Evolutionary conservation across 2,888 invertebrate species (phyloP), one percentile per base, ranked within the genome.

Genomic region (Arctia plantaginis): DNA sequence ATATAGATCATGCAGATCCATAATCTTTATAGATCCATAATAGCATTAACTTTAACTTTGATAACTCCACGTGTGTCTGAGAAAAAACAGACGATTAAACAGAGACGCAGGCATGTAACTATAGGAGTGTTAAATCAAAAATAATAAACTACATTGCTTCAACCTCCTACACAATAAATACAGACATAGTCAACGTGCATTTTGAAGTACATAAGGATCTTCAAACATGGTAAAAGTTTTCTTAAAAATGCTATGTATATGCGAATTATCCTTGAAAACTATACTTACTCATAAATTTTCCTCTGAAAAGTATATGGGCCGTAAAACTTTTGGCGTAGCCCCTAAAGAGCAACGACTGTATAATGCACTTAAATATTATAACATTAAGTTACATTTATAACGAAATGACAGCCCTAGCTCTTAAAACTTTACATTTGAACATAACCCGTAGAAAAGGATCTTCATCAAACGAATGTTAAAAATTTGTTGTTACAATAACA

Each of bases 291-390:
- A 47, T 18, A 55, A 72, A 62, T 44, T 72, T 66, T 66, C 72
- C 78, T 68, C 72, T 69, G 64, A 44, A 64, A 66, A 66, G 74
- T 74, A 73, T 68, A 72, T 72, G 72, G 67, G 62, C 27, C 35
- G 35, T 72, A 70, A 70, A 69, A 66, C 59, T 75, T 65, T 66
- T 30, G 59, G 66, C 62, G 30, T 72, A 47, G 59, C 62, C 72
- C 72, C 72, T 72, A 72, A 72, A 62, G 72, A 72, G 67, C 72
- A 67, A 62, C 62, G 72, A 68, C 67, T 47, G 59, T 44, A 27
- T 62, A 68, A 72, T 68, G 72, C 72, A 72, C 72, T 72, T 72
- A 72, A 72, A 72, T 72, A 62, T 35, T 72, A 62, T 62, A 72
- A 62, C 62, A 68, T 67, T 72, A 72, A 72, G 67, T 68, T 72